Base-by-base conservation (phyloP, 2,888 invertebrate genomes). In the Shargacucullia verbasci region DNA sequence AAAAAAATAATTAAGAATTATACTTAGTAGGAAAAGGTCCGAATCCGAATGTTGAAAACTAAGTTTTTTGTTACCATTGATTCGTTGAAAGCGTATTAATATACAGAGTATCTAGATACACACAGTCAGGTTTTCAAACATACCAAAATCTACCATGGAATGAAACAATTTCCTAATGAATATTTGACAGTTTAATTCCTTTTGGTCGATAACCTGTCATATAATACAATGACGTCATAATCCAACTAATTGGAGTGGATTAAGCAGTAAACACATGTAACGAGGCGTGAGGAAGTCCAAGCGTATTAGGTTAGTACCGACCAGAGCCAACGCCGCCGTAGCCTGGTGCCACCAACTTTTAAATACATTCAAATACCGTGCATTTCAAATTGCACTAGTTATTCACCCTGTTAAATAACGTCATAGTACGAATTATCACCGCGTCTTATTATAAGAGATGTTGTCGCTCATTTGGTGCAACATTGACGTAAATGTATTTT, bases 141-240 rank as follows among this genome's bases (percentile, higher is more conserved):
- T 20, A 20, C 20, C 4, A 20, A 20, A 12, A 9, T 46, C 25
- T n/a, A 27, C 38, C 27, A 37, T 49, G 45, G 53, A 59, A 44
- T 59, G 12, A 48, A 52, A 40, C 41, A 54, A 41, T 62, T 44
- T 11, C 29, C 44, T 41, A 54, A 55, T 46, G 35, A 59, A 63
- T 38, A 38, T 38, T 2, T 4, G 15, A 6, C 43, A 20, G 20
- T 33, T 20, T 50, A 39, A 64, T 41, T 47, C 38, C 41, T 41
- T 57, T 38, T 15, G 56, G 38, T 50, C 37, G 37, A 45, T 52
- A 52, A 44, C 33, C 37, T n/a, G 40, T 35, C 43, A 39, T 54
- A 43, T 44, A 66, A 46, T 52, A 45, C 15, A 49, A 58, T 68
- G 55, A 37, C 62, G 62, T 54, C 59, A 63, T 67, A 59, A 67